These are phyloP conservation scores for Arion vulgaris DNA, from an alignment of 1,140 invertebrate genomes.

Conservation along the genomic window DNA sequence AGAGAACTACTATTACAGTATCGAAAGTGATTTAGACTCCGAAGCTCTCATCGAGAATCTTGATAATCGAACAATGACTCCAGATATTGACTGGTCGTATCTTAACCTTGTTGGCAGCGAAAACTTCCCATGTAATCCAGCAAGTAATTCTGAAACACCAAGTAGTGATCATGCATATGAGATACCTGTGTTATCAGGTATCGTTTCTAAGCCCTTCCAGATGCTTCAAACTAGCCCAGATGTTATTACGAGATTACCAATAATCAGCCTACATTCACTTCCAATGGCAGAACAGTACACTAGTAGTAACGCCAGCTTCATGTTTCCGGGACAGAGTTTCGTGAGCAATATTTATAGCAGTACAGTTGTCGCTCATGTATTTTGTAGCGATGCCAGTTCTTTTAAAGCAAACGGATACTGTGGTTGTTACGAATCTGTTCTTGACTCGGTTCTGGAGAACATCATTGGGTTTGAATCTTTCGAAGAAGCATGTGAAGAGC, in stretches of 20 bases:
- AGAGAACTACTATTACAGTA: slow-evolving; percentile 26
- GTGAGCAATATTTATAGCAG: background rate
- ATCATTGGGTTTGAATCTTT: slow-evolving; percentile 1
- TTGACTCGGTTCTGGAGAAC: slow-evolving; percentile 36
- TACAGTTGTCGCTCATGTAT: slow-evolving; percentile 5
- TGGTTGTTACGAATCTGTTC: slow-evolving; percentile 24
- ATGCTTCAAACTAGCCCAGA: slow-evolving; percentile 16
- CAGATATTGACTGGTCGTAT: slow-evolving; percentile 39
- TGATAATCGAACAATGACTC: slow-evolving; percentile 26
- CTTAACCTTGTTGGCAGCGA: slow-evolving; percentile 26
- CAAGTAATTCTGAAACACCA: background rate
- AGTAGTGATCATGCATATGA: slow-evolving; percentile 8
- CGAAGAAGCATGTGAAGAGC: slow-evolving; percentile 16
- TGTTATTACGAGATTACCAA: background rate
- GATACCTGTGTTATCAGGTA: background rate
- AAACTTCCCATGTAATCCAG: background rate
- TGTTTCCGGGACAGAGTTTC: too few species aligned
- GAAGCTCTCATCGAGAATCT: slow-evolving; percentile 3
- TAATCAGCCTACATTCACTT: background rate
- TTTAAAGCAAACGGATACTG: slow-evolving; percentile 6
- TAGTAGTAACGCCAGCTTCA: background rate
- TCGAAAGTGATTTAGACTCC: slow-evolving; percentile 37
- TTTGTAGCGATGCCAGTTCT: slow-evolving; percentile 10
- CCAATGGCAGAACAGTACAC: background rate
- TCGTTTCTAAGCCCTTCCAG: background rate